phyloP scores from a whole-genome alignment of 2,888 invertebrate species.

The Zonitis immaculata region DNA sequence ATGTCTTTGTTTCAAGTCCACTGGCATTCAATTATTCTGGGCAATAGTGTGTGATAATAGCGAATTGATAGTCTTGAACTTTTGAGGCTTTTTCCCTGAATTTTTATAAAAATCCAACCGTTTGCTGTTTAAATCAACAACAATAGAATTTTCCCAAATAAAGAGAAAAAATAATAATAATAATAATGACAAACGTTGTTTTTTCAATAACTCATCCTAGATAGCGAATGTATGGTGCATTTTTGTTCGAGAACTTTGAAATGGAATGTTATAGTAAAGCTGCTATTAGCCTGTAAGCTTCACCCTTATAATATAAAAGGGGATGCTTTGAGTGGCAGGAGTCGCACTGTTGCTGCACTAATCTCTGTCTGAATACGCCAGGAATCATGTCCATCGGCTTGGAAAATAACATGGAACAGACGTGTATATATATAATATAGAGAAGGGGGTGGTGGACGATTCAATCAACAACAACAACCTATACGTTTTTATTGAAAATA shows the following conservation, averaged over 20 bases:
- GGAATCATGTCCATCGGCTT: conserved; percentile 56
- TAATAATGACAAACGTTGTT: too few species aligned
- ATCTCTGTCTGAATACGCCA: conserved; percentile 43
- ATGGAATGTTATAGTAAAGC: conserved; percentile 3
- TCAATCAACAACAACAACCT: not conserved
- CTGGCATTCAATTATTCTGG: conserved; percentile 51
- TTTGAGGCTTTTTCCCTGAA: too few species aligned
- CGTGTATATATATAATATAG: too few species aligned
- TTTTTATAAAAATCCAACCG: too few species aligned
- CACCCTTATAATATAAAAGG: conserved; percentile 7
- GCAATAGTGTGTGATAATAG: conserved; percentile 48
- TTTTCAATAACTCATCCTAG: too few species aligned
- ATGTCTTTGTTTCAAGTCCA: conserved; percentile 50
- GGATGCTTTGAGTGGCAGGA: conserved; percentile 41
- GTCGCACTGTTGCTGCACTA: conserved; percentile 43
- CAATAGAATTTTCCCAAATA: too few species aligned
- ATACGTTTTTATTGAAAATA: not conserved
- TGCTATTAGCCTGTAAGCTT: conserved; percentile 1
- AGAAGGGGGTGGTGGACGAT: not conserved
- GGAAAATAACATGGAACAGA: conserved; percentile 56
- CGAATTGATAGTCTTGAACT: conserved; percentile 39
- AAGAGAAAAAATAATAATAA: too few species aligned
- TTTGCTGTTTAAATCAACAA: too few species aligned
- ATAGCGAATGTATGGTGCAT: too few species aligned
- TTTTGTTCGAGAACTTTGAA: too few species aligned